Conservation (phyloP, 2,888 invertebrate species). For the Phyllotreta striolata region DNA sequence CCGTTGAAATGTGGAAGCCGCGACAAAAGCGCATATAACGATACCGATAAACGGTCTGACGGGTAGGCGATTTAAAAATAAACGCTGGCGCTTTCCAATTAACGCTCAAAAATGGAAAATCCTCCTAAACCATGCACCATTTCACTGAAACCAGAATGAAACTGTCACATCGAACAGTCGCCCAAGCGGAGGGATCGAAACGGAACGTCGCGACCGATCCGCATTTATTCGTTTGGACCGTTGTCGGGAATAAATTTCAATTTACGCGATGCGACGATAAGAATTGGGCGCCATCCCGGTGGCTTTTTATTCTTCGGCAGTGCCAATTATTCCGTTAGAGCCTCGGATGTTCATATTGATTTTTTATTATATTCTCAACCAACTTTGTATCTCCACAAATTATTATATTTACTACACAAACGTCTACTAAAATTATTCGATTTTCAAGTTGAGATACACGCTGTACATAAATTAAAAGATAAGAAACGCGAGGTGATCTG, state of each 20-base stretch:
- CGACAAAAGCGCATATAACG: constrained; percentile 42
- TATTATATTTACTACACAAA: neutral
- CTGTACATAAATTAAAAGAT: too few species aligned
- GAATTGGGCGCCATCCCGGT: constrained; percentile 45
- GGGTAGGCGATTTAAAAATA: constrained; percentile 42
- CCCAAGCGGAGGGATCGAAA: constrained; percentile 39
- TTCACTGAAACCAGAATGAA: constrained; percentile 57
- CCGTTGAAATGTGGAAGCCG: constrained; percentile 35
- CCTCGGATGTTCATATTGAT: neutral
- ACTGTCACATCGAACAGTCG: constrained; percentile 52
- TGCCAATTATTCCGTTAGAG: constrained; percentile 38
- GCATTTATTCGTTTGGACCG: constrained; percentile 37
- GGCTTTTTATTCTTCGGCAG: constrained; percentile 36
- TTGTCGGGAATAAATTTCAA: constrained; percentile 56
- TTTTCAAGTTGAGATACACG: too few species aligned
- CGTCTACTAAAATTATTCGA: too few species aligned
- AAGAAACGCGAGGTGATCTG: too few species aligned
- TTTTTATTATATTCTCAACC: neutral
- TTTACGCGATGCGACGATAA: constrained; percentile 57
- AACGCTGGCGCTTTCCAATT: constrained; percentile 57
- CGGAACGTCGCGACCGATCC: constrained; percentile 24
- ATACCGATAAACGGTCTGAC: constrained; percentile 41
- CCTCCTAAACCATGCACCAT: constrained; percentile 58
- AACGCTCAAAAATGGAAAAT: constrained; percentile 60
- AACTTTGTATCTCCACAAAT: neutral